A percentile compares a stretch with the other conserved stretches of the same genome.
phyloP scores from a whole-genome alignment of 2,113 vertebrate genomes.

The Hypocryptadius cinnamomeus region DNA sequence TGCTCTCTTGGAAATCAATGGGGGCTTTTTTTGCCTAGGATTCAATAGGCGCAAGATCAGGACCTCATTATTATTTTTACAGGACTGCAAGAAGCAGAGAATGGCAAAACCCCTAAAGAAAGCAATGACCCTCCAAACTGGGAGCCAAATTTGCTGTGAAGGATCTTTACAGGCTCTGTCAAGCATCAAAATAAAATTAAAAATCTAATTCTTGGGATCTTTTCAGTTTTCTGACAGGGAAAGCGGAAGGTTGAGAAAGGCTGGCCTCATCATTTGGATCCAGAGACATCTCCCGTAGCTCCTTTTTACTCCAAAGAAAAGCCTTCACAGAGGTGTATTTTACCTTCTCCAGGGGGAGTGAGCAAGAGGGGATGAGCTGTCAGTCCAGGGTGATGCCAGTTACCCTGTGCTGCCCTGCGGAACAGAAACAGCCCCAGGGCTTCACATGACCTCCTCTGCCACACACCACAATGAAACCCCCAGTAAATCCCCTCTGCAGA shows the following conservation, averaged over 20 bases:
- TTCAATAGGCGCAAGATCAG: slow-evolving; percentile 18
- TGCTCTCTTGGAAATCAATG: slow-evolving; percentile 18
- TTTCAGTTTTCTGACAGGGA: not conserved
- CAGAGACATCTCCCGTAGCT: not conserved
- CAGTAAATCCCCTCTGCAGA: not conserved
- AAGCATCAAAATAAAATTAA: slow-evolving; percentile 8
- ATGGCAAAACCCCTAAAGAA: not conserved
- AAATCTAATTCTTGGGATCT: not conserved
- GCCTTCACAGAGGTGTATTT: not conserved
- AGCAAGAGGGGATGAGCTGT: not conserved
- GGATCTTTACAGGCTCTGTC: not conserved
- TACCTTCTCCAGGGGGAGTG: not conserved
- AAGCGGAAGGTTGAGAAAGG: not conserved
- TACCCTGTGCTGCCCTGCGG: fast-evolving
- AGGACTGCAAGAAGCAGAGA: not conserved
- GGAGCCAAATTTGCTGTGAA: not conserved
- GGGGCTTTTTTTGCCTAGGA: not conserved
- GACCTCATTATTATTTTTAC: slow-evolving; percentile 44
- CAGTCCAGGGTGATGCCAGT: not conserved
- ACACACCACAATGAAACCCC: not conserved
- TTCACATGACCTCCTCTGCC: not conserved
- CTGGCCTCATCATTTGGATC: not conserved
- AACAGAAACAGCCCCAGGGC: not conserved
- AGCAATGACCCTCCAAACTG: not conserved
- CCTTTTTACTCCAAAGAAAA: not conserved